Evolutionary conservation across 2,113 vertebrate genomes (phyloP).

Genomic region (Clupea harengus): DNA sequence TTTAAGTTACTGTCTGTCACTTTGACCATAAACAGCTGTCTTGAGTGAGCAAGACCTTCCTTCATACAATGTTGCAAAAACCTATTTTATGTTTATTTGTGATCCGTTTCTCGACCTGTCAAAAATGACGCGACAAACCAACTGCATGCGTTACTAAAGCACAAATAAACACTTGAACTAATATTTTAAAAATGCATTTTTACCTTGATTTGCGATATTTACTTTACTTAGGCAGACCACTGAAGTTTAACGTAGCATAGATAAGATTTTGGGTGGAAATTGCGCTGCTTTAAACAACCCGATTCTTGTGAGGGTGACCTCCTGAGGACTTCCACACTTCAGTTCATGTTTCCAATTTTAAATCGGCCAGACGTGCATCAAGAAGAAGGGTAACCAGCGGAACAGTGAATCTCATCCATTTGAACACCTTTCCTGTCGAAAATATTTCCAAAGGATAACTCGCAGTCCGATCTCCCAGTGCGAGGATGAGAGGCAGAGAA

Average conservation of each 20-base stretch:
- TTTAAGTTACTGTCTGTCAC: not conserved
- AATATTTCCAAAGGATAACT: not conserved
- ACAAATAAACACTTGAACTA: not conserved
- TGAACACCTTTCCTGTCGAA: conserved; percentile 1
- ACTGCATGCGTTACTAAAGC: not conserved
- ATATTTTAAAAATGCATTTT: not conserved
- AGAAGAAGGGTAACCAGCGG: not conserved
- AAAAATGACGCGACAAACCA: not conserved
- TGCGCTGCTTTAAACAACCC: not conserved
- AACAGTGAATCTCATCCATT: conserved; percentile 1
- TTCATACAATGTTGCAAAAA: not conserved
- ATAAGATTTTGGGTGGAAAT: not conserved
- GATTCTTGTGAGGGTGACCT: conserved; percentile 4
- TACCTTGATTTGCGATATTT: conserved; percentile 11
- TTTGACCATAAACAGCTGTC: not conserved
- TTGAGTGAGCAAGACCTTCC: not conserved
- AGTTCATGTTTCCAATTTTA: conserved; percentile 8
- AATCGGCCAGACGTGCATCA: not conserved
- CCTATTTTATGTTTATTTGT: not conserved
- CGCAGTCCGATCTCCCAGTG: not conserved
- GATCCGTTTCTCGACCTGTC: not conserved
- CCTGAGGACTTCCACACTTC: conserved; percentile 11
- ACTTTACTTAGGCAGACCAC: not conserved
- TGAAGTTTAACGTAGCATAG: not conserved
- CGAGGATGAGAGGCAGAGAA: not conserved